phyloP scores from a whole-genome alignment of 2,888 invertebrate genomes.

The Lasius fuliginosus region DNA sequence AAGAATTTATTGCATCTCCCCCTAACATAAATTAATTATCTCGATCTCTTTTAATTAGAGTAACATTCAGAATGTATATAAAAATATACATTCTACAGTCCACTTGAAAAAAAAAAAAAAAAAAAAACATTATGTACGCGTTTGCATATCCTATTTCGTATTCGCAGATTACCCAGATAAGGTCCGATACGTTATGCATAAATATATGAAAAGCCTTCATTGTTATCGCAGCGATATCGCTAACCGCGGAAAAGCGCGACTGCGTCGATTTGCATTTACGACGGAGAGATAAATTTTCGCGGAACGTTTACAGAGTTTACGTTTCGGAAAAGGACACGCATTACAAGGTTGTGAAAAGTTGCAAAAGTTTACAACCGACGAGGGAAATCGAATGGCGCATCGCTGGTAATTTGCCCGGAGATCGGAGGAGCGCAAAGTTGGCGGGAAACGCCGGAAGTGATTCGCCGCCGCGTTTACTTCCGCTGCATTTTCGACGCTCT shows the following conservation, averaged over 20 bases:
- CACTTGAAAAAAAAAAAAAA: too few species aligned
- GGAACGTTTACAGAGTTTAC: neutral
- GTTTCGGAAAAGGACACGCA: neutral
- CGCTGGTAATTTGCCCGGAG: conserved; percentile 22
- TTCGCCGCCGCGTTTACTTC: conserved; percentile 27
- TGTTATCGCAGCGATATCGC: neutral
- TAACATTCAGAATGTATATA: neutral
- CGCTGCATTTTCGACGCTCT: conserved; percentile 3
- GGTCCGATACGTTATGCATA: neutral
- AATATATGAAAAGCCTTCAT: neutral
- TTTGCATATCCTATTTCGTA: neutral
- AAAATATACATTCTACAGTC: neutral
- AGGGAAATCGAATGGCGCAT: neutral
- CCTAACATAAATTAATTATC: neutral
- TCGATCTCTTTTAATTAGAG: neutral
- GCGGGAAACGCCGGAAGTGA: conserved; percentile 12
- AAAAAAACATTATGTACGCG: neutral
- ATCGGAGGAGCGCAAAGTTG: conserved; percentile 18
- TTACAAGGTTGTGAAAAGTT: conserved; percentile 7
- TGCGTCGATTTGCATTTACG: neutral
- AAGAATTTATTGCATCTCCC: neutral
- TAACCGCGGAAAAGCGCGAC: conserved; percentile 15
- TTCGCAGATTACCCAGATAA: neutral
- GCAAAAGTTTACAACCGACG: neutral
- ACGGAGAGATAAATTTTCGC: neutral